Percentiles rank a stretch among this genome's conserved stretches.
These are phyloP conservation scores for Lucilia cuprina DNA, from an alignment of 1,140 invertebrate species.

Conservation along the genomic window DNA sequence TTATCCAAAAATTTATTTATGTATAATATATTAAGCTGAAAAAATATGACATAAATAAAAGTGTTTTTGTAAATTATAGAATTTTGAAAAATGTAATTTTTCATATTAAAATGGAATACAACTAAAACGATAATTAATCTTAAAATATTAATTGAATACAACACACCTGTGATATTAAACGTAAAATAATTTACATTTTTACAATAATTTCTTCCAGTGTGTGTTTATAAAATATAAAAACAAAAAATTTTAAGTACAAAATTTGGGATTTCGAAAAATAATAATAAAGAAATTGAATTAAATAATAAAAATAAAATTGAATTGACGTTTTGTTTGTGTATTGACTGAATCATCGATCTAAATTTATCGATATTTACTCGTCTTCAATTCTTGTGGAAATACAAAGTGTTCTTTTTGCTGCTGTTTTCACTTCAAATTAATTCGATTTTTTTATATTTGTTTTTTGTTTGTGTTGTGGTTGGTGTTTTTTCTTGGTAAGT, in stretches of 20 bases:
- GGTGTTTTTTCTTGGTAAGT: conserved; percentile 14
- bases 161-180: background rate
- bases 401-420: conserved; percentile 4
- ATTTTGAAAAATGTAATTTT: background rate
- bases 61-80: background rate
- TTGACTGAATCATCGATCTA: conserved; percentile 33
- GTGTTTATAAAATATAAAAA: background rate
- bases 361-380: conserved; percentile 27
- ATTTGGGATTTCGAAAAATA: background rate
- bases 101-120: background rate
- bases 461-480: background rate
- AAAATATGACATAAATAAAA: background rate
- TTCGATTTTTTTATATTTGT: conserved; percentile 4
- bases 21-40: background rate
- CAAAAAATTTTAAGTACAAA: conserved; percentile 13
- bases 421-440: background rate
- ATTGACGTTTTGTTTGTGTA: conserved; percentile 10
- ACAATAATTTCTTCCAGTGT: conserved; percentile 5
- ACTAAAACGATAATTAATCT: background rate
- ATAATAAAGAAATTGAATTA: background rate
- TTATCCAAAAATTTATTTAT: no score
- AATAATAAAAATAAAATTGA: background rate
- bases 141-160: background rate
- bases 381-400: conserved; percentile 17
- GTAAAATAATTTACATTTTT: background rate